Base-by-base conservation (phyloP, 2,113 vertebrate species). In the Bos indicus region DNA sequence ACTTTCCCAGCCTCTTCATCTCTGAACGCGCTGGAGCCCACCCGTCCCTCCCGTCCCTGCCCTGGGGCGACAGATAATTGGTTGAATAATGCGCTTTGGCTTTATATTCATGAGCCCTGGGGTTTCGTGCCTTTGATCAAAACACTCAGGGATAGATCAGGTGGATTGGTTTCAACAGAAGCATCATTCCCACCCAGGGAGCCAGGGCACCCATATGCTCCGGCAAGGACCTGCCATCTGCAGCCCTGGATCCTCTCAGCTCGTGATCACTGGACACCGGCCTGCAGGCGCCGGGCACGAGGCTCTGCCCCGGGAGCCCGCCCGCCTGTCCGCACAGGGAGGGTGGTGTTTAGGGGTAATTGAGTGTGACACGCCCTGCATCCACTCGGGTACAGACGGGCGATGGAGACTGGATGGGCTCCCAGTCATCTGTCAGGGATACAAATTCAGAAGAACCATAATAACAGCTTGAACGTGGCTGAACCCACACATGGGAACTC, bases 21-120 rank as follows among this genome's bases (percentile, higher is more conserved):
- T 90, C 71, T 25, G 26, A 33, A 11, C 0, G 0, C 0, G 2
- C 25, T 3, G n/a, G 14, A 21, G 43, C n/a, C 83, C 21, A 1
- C 2, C 25, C 4, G 0, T 26, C 36, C 67, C 57, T 28, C 56
- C 10, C 6, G 10, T 21, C 19, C 40, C 85, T 7, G 43, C 46
- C 13, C 2, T 0, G 36, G 54, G 15, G 2, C 3, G 0, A 1
- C 2, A 4, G 28, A 6, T 2, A 7, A 23, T 0, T 1, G 28
- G 33, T 5, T 5, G 3, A 21, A 7, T 3, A 1, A 7, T 1
- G 6, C 3, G 7, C 8, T 6, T 30, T 6, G 59, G 12, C n/a
- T 17, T 19, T n/a, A 1, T 15, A 3, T 19, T 10, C 17, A 1
- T 1, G 10, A 83, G 17, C 15, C 84, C 48, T 2, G 40, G 26